Percentiles rank a stretch among this genome's conserved stretches.
These are phyloP conservation scores for Agriopis leucophaearia DNA, from an alignment of 2,888 invertebrate species.

Conservation along the genomic window DNA sequence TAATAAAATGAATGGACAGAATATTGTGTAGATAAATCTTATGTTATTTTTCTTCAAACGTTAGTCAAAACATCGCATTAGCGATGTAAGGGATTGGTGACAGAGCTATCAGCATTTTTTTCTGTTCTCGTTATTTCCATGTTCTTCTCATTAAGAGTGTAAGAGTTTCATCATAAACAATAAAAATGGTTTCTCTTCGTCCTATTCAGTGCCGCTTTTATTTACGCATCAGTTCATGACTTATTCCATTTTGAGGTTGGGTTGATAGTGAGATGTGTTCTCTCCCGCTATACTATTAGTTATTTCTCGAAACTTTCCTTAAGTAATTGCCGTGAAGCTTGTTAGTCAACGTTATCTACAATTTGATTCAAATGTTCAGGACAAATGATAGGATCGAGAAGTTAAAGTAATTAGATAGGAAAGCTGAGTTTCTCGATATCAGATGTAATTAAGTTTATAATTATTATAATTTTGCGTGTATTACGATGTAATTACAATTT, in stretches of 20 bases:
- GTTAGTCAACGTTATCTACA: conserved; percentile 20
- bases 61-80: too few species aligned
- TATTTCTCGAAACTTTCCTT: conserved; percentile 12
- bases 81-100: too few species aligned
- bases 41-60: too few species aligned
- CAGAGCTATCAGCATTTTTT: too few species aligned
- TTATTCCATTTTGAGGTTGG: background rate
- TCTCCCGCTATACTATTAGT: conserved; percentile 3
- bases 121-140: too few species aligned
- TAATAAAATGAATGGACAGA: too few species aligned
- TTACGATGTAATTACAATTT: conserved; percentile 13
- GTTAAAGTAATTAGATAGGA: conserved; percentile 11
- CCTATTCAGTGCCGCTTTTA: background rate
- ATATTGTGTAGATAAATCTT: too few species aligned
- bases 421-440: conserved; percentile 7
- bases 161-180: too few species aligned
- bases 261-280: conserved; percentile 11
- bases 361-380: conserved; percentile 9
- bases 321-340: conserved; percentile 21
- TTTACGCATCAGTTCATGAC: background rate
- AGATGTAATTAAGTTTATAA: conserved; percentile 17
- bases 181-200: too few species aligned
- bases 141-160: too few species aligned
- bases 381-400: conserved; percentile 11
- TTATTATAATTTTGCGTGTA: conserved; percentile 13